Base-by-base conservation (phyloP, 2,113 vertebrate species). In the Etheostoma cragini region DNA sequence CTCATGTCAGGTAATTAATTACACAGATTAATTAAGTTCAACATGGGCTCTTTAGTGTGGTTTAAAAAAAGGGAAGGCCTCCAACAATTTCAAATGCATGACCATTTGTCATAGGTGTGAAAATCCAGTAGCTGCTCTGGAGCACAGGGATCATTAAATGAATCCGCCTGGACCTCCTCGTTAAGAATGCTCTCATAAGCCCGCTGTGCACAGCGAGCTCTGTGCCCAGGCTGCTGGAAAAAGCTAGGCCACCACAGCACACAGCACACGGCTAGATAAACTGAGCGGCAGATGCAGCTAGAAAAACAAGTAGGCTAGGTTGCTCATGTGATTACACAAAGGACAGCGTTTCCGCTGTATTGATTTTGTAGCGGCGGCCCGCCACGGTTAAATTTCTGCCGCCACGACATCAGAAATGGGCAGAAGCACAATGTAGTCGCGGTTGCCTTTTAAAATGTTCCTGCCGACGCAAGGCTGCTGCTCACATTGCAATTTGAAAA, bases 11-110 rank as follows among this genome's bases (percentile, higher is more conserved):
- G 87, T 88, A 79, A 93, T 94, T 93, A 89, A 94, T 93, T 91
- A 94, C 61, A 86, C 85, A 89, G 87, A 95, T 93, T 93, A 91
- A 95, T 93, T 93, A 93, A 82, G 87, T 88, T 91, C 79, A 92
- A 93, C 87, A 75, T 72, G 38, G 83, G 88, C 87, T 93, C 89
- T 93, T 93, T 85, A 93, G 88, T 61, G 56, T 72, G 76, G 73
- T 87, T 87, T 87, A 78, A 89, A 89, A 71, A 35, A 49, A 50
- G 62, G 49, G 21, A 89, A 91, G 87, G 82, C 80, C 83, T 92
- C 87, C 77, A 83, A 91, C 88, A 81, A 86, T 81, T 85, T 82
- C 75, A 69, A 58, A 81, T 76, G 80, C 67, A 73, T 72, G 84
- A 85, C 80, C 81, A 89, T 93, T 91, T 89, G 86, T 93, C 90